A percentile compares a stretch with the other conserved stretches of the same genome.
These are phyloP conservation scores for Phytoseiulus persimilis DNA, from an alignment of 2,888 invertebrate genomes.

Conservation along the genomic window DNA sequence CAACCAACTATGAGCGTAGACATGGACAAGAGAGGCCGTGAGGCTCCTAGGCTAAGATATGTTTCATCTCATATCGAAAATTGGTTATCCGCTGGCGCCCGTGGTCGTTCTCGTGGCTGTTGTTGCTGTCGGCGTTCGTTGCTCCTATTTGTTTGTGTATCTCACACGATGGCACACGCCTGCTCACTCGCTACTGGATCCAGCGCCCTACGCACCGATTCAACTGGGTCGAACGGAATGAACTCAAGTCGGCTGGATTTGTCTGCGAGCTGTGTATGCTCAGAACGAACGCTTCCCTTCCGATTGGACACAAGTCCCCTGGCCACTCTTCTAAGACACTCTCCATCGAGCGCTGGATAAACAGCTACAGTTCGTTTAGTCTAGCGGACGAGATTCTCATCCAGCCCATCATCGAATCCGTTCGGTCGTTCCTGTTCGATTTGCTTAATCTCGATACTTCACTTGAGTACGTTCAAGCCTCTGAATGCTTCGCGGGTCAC, in stretches of 20 bases:
- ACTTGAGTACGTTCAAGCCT: not conserved
- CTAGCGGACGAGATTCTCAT: not conserved
- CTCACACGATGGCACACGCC: not conserved
- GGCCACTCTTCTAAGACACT: not conserved
- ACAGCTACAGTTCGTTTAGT: not conserved
- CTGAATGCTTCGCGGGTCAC: not conserved
- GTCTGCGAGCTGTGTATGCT: not conserved
- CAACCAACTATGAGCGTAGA: not conserved
- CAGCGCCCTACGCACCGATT: not conserved
- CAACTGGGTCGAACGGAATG: not conserved
- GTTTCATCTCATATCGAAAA: conserved; percentile 5
- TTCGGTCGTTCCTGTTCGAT: not conserved
- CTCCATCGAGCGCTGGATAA: not conserved
- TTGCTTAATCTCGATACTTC: conserved; percentile 5
- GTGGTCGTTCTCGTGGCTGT: not conserved
- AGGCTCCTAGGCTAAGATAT: not conserved
- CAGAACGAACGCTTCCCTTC: not conserved
- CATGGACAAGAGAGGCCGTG: not conserved
- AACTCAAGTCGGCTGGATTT: too few species aligned
- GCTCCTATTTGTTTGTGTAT: not conserved
- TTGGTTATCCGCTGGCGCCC: not conserved
- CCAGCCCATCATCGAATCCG: not conserved
- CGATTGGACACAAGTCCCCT: not conserved
- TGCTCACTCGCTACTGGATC: not conserved
- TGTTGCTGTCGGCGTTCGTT: not conserved